Percentiles rank a stretch among this genome's conserved stretches.
phyloP scores from a whole-genome alignment of 2,888 invertebrate genomes.

The Lycaena phlaeas region DNA sequence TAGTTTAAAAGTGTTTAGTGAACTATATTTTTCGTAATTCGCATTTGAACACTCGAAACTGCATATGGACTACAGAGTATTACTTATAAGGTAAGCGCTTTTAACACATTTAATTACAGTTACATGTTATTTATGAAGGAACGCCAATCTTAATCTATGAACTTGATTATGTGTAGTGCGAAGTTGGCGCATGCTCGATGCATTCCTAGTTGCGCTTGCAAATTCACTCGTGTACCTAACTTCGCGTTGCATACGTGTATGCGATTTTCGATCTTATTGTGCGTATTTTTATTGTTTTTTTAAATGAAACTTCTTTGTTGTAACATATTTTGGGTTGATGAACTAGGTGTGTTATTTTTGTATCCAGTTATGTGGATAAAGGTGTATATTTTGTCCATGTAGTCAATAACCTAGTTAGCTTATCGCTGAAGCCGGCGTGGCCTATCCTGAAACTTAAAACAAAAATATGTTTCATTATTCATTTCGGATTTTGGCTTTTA shows the following conservation, averaged over 20 bases:
- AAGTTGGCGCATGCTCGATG: constrained; percentile 44
- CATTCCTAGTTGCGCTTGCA: constrained; percentile 56
- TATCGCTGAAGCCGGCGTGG: not conserved
- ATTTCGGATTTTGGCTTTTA: not conserved
- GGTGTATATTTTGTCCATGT: not conserved
- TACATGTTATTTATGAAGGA: constrained; percentile 34
- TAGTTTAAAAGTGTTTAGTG: constrained; percentile 46
- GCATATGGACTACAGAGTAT: constrained; percentile 52
- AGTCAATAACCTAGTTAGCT: constrained; percentile 2
- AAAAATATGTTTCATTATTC: not conserved
- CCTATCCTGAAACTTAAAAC: no score
- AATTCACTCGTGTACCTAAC: constrained; percentile 37
- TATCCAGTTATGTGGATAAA: not conserved
- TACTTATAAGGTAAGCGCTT: constrained; percentile 42
- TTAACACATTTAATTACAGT: constrained; percentile 23
- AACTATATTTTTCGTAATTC: constrained; percentile 31
- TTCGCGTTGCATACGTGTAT: constrained; percentile 25
- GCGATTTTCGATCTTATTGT: constrained; percentile 25
- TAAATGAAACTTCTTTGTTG: constrained; percentile 30
- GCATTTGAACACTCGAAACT: constrained; percentile 17
- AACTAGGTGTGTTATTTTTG: constrained; percentile 30
- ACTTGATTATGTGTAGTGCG: constrained; percentile 55
- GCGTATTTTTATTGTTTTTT: constrained; percentile 22
- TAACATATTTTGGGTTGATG: constrained; percentile 41
- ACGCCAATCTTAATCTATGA: constrained; percentile 69